Percentiles rank a stretch among this genome's conserved stretches.
Conservation (phyloP, 1,140 invertebrate genomes). For the Eufriesea mexicana region DNA sequence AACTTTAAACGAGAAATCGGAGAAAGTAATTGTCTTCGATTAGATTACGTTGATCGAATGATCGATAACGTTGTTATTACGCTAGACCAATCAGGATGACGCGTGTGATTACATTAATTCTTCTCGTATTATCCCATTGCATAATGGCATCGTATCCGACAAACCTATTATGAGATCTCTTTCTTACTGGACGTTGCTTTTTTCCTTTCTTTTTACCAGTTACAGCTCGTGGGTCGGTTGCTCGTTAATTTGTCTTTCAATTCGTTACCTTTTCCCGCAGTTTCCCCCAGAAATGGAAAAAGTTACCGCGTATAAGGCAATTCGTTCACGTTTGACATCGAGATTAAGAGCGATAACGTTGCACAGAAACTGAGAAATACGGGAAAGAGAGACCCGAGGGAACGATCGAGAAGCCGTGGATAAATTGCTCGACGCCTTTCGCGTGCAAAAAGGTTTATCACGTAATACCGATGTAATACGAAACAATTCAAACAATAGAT, state of each 20-base stretch:
- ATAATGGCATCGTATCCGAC: background rate
- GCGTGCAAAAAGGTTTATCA: background rate
- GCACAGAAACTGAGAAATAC: background rate
- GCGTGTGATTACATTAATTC: conserved; percentile 6
- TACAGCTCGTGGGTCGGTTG: background rate
- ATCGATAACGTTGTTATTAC: background rate
- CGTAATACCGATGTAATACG: conserved; percentile 34
- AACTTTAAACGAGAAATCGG: no score
- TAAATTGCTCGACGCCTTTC: conserved; percentile 9
- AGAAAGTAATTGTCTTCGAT: background rate
- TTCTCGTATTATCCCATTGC: background rate
- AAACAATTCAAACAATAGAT: conserved; percentile 28
- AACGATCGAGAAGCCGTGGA: background rate
- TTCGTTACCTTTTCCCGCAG: background rate
- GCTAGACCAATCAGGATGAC: background rate
- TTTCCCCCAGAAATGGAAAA: background rate
- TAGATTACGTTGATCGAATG: background rate
- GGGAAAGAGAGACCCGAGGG: background rate
- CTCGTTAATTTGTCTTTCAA: background rate
- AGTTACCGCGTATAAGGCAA: background rate
- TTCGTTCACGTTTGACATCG: background rate
- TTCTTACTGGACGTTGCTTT: no score
- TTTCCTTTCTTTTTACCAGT: no score
- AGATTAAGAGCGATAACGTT: background rate
- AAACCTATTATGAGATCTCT: background rate